These are phyloP conservation scores for Pseudopipra pipra DNA, from an alignment of 2,113 vertebrate genomes.

Conservation along the genomic window DNA sequence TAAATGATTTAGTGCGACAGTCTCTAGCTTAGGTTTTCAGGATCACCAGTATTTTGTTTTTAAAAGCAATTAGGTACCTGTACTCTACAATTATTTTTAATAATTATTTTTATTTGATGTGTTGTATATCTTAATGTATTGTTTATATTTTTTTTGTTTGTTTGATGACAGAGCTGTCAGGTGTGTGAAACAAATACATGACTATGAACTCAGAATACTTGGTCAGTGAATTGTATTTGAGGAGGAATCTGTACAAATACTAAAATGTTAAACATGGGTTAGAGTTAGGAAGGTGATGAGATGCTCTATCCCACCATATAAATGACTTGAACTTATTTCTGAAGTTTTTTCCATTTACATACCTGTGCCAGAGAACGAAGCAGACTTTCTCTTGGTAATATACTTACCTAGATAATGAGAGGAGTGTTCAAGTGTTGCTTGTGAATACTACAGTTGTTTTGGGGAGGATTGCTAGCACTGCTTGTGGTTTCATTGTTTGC, in stretches of 20 bases:
- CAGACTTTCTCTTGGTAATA: background rate
- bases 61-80: background rate
- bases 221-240: background rate
- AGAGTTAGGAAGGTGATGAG: background rate
- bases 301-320: background rate
- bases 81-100: background rate
- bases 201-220: background rate
- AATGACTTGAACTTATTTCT: background rate
- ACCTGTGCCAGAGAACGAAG: background rate
- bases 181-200: background rate
- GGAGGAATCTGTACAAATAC: background rate
- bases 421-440: background rate
- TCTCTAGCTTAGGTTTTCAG: conserved; percentile 23
- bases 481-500: background rate
- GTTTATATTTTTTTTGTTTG: background rate
- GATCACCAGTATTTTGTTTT: conserved; percentile 2
- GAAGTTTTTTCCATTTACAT: background rate
- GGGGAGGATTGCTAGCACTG: background rate
- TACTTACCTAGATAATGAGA: background rate
- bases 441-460: background rate
- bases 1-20: conserved; percentile 46
- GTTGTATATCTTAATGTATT: background rate
- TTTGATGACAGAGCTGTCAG: background rate
- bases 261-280: background rate
- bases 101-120: background rate